Conservation (phyloP, 1,140 invertebrate genomes). For the Anastrepha obliqua region DNA sequence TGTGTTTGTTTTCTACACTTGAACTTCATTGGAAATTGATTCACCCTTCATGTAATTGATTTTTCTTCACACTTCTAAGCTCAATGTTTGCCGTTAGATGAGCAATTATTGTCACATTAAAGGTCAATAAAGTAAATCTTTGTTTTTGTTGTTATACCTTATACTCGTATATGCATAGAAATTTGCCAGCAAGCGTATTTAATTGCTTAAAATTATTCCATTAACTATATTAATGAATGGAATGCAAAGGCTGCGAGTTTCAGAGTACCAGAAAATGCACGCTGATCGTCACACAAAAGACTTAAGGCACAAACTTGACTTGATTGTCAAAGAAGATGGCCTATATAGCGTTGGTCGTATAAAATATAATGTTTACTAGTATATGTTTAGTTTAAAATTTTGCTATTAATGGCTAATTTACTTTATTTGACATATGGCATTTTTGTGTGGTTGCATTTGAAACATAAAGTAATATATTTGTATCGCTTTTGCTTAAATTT, state of each 20-base stretch:
- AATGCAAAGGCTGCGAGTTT: too few species aligned
- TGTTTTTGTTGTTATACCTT: neutral
- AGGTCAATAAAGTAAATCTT: too few species aligned
- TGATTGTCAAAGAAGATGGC: neutral
- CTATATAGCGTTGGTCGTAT: neutral
- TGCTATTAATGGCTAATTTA: too few species aligned
- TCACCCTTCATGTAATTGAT: neutral
- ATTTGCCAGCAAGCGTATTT: neutral
- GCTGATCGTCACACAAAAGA: neutral
- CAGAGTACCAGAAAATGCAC: neutral
- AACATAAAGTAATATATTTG: neutral
- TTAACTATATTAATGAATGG: neutral
- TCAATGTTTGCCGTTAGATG: neutral
- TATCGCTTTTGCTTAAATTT: neutral
- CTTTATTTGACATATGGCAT: neutral
- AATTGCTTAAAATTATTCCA: neutral
- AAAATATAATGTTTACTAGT: too few species aligned
- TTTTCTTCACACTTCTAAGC: neutral
- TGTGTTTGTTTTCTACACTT: too few species aligned
- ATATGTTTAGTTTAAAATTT: too few species aligned
- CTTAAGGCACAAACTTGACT: slow-evolving; percentile 27
- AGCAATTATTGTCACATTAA: neutral
- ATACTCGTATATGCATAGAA: neutral
- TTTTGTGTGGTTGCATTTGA: neutral
- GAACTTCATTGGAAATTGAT: neutral